Conservation (phyloP, 30 jellyfish, hydroid and myxozoan species). For the Catostylus mosaicus region DNA sequence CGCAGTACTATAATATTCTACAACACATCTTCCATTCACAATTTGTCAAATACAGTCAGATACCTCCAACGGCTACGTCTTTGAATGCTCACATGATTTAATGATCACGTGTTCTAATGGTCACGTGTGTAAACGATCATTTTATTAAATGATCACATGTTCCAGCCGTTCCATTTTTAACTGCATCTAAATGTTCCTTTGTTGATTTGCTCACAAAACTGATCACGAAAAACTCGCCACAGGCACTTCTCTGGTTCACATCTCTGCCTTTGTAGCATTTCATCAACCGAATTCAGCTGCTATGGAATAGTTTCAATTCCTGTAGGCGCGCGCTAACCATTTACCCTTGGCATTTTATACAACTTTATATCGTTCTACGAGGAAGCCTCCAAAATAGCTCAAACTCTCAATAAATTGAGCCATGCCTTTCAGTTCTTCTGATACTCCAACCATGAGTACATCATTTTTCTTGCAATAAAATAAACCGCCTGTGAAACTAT, state of each 20-base stretch:
- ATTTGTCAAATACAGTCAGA: background rate
- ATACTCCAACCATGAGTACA: constrained; percentile 64
- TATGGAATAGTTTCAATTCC: background rate
- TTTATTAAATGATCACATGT: no score
- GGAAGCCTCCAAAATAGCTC: constrained; percentile 69
- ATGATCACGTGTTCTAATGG: no score
- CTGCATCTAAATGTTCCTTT: no score
- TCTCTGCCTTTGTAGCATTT: background rate
- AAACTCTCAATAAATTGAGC: constrained; percentile 42
- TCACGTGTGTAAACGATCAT: no score
- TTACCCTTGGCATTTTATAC: background rate
- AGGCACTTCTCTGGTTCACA: background rate
- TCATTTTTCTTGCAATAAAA: constrained; percentile 46
- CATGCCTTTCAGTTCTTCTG: constrained; percentile 42
- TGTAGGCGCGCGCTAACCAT: background rate
- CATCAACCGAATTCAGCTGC: background rate
- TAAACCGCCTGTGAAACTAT: constrained; percentile 55
- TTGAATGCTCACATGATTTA: no score
- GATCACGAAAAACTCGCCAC: background rate
- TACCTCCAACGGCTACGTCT: no score
- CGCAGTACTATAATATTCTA: background rate
- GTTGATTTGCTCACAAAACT: background rate
- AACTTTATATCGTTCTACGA: constrained; percentile 38
- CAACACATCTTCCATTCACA: background rate
- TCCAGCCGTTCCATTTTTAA: no score